These are phyloP conservation scores for Rhagophthalmus giganteus DNA, from an alignment of 2,888 invertebrate genomes.

Conservation along the genomic window DNA sequence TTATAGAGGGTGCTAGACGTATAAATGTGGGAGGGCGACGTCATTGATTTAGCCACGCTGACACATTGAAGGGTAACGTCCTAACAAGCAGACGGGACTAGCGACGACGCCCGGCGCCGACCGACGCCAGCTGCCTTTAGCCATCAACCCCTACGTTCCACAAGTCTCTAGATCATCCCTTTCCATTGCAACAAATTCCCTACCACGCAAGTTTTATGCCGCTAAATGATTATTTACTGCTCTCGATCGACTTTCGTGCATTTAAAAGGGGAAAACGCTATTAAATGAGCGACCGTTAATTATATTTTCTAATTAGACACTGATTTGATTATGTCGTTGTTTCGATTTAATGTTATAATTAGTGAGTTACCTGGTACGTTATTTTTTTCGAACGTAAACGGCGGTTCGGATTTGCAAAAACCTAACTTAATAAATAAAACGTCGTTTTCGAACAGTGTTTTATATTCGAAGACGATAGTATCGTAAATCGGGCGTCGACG, in stretches of 20 bases:
- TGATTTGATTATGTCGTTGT: not conserved
- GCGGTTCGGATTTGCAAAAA: too few species aligned
- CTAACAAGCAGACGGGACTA: conserved; percentile 40
- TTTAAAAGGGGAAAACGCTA: not conserved
- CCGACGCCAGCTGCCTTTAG: conserved; percentile 30
- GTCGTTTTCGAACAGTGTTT: too few species aligned
- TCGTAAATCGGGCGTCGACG: too few species aligned
- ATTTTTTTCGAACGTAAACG: too few species aligned
- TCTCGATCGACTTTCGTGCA: conserved; percentile 16
- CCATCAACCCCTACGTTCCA: conserved; percentile 29
- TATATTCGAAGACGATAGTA: too few species aligned
- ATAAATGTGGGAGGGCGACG: conserved; percentile 27
- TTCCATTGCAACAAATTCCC: conserved; percentile 23
- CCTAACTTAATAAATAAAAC: too few species aligned
- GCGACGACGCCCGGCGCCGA: conserved; percentile 35
- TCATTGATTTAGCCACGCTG: conserved; percentile 47
- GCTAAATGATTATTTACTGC: conserved; percentile 23
- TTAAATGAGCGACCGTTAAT: not conserved
- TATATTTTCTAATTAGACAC: not conserved
- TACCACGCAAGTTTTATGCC: conserved; percentile 23
- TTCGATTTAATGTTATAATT: too few species aligned
- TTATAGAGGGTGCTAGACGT: conserved; percentile 18
- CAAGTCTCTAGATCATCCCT: conserved; percentile 30
- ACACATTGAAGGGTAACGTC: conserved; percentile 49
- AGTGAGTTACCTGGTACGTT: too few species aligned